Conservation (phyloP, 2,113 vertebrate genomes). For the Bettongia penicillata region DNA sequence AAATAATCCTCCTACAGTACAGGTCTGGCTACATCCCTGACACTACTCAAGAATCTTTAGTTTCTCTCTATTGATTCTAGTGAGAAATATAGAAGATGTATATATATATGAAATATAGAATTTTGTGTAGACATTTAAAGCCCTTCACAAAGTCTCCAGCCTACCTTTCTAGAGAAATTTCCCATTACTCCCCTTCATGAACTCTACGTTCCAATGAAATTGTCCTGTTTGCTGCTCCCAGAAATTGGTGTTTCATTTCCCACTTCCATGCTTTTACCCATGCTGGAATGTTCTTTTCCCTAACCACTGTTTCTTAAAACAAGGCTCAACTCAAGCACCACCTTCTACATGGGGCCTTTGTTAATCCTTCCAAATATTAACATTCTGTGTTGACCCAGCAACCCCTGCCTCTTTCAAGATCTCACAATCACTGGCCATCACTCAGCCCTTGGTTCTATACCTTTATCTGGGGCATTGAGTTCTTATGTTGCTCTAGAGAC, state of each 20-base stretch:
- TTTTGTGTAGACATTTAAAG: not conserved
- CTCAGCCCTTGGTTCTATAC: not conserved
- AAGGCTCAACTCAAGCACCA: not conserved
- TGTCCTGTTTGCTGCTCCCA: not conserved
- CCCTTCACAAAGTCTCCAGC: not conserved
- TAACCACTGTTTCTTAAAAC: not conserved
- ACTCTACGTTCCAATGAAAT: not conserved
- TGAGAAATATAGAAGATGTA: not conserved
- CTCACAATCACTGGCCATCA: not conserved
- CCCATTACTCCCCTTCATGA: not conserved
- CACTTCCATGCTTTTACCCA: not conserved
- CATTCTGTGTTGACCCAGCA: not conserved
- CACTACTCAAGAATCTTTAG: not conserved
- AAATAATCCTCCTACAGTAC: not conserved
- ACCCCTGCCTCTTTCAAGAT: not conserved
- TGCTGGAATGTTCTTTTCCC: not conserved
- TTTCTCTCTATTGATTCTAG: not conserved
- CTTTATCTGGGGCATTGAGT: not conserved
- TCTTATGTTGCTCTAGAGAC: not conserved
- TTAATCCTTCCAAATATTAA: not conserved
- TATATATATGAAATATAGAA: too few species aligned
- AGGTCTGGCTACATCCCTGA: not conserved
- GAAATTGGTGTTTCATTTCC: not conserved
- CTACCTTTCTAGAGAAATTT: not conserved
- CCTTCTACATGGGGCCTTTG: not conserved